These are phyloP conservation scores for Andrena bucephala DNA, from an alignment of 2,888 invertebrate species.

Conservation along the genomic window DNA sequence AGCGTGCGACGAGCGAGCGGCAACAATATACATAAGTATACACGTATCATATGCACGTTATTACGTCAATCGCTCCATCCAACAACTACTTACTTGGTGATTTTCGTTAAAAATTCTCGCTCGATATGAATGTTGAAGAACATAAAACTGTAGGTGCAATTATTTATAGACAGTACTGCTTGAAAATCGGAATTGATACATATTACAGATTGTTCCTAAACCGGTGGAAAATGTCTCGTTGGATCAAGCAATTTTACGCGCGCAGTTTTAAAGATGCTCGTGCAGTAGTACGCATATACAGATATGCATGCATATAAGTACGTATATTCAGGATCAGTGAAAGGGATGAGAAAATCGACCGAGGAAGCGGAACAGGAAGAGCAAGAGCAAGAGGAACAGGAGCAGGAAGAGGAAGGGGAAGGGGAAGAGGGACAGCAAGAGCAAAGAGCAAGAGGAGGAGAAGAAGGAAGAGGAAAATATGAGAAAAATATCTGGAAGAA, in stretches of 20 bases:
- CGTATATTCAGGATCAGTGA: neutral
- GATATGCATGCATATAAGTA: no score
- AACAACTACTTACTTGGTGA: neutral
- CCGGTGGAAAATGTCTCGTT: neutral
- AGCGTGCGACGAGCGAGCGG: slow-evolving; percentile 39
- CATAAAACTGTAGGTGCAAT: neutral
- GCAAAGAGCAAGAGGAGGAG: no score
- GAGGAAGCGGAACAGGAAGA: neutral
- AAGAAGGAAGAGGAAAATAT: neutral
- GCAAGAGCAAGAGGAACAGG: no score
- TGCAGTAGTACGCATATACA: no score
- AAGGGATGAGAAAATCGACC: neutral
- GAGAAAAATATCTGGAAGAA: neutral
- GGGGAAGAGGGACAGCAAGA: neutral
- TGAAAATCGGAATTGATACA: neutral
- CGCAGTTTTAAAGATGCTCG: slow-evolving; percentile 22
- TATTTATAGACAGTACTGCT: neutral
- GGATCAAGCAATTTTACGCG: slow-evolving; percentile 13
- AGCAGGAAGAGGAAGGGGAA: neutral
- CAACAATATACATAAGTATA: slow-evolving; percentile 38
- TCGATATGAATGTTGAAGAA: neutral
- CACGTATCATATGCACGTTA: slow-evolving; percentile 42
- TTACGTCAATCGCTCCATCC: slow-evolving; percentile 51
- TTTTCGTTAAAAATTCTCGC: slow-evolving; percentile 10
- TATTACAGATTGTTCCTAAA: neutral